phyloP scores from a whole-genome alignment of 1,140 invertebrate genomes.

The Helicoverpa zea region DNA sequence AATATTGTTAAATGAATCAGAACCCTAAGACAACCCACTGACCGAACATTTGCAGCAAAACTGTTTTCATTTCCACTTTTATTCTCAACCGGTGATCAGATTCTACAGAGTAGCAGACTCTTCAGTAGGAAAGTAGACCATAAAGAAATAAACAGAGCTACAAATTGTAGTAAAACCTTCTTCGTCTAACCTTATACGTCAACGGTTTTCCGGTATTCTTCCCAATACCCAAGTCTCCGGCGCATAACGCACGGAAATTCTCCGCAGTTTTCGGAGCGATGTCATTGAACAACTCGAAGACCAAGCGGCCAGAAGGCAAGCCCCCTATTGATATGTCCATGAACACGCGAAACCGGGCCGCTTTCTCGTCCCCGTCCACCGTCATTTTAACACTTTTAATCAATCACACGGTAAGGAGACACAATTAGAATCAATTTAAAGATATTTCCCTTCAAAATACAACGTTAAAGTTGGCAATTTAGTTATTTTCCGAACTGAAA shows the following conservation, averaged over 20 bases:
- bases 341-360: conserved; percentile 91
- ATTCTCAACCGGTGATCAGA: no score
- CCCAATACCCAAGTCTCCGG: conserved; percentile 94
- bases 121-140: not conserved
- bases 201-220: conserved; percentile 91
- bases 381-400: conserved; percentile 69
- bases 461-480: conserved; percentile 1
- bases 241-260: conserved; percentile 97
- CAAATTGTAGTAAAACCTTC: conserved; percentile 23
- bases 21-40: no score
- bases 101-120: no score
- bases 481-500: not conserved
- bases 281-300: conserved; percentile 98
- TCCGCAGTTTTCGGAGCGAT: conserved; percentile 97
- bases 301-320: conserved; percentile 94
- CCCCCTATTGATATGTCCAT: conserved; percentile 98
- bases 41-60: no score
- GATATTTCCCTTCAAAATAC: not conserved
- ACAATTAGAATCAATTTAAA: not conserved
- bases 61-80: no score
- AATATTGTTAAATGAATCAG: no score
- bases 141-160: not conserved
- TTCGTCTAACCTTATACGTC: conserved; percentile 89
- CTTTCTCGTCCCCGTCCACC: conserved; percentile 80
- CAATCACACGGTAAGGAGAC: not conserved